Percentiles rank a stretch among this genome's conserved stretches.
phyloP scores from a whole-genome alignment of 2,797 vertebrate species.

The Bradypodion ventrale region DNA sequence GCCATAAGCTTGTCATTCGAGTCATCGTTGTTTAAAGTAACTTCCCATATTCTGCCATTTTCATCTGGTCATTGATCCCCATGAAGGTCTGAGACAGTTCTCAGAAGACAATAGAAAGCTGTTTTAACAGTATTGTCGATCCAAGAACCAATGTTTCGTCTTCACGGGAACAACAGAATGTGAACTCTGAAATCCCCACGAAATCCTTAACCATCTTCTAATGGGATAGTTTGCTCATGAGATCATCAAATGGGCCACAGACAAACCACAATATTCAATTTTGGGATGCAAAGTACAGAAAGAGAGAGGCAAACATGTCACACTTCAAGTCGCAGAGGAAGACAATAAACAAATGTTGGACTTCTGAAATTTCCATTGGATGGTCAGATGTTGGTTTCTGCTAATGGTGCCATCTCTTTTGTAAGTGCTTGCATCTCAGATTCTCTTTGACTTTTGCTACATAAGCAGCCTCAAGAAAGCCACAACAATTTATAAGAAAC shows the following conservation, averaged over 20 bases:
- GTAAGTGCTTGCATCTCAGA: neutral
- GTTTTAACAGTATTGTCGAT: neutral
- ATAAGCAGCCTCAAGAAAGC: neutral
- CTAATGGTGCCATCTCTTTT: neutral
- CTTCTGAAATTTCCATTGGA: neutral
- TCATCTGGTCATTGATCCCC: too few relatives aligned
- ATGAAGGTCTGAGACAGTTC: too few relatives aligned
- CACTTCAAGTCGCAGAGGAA: neutral
- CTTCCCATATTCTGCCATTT: neutral
- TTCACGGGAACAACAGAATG: neutral
- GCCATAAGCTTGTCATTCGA: neutral
- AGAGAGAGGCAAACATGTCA: neutral
- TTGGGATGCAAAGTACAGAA: neutral
- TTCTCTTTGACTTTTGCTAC: constrained; percentile 5
- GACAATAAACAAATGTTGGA: neutral
- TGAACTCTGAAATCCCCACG: neutral
- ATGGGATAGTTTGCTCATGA: neutral
- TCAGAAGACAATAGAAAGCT: neutral
- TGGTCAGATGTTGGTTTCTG: neutral
- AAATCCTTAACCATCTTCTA: neutral
- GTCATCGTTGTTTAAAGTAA: neutral
- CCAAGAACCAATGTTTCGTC: too few relatives aligned
- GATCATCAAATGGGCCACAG: neutral
- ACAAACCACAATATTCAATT: neutral
- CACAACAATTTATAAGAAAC: neutral